A percentile compares a stretch with the other conserved stretches of the same genome.
Conservation (phyloP, 2,888 invertebrate species). For the Cataglyphis rosenhaueri region DNA sequence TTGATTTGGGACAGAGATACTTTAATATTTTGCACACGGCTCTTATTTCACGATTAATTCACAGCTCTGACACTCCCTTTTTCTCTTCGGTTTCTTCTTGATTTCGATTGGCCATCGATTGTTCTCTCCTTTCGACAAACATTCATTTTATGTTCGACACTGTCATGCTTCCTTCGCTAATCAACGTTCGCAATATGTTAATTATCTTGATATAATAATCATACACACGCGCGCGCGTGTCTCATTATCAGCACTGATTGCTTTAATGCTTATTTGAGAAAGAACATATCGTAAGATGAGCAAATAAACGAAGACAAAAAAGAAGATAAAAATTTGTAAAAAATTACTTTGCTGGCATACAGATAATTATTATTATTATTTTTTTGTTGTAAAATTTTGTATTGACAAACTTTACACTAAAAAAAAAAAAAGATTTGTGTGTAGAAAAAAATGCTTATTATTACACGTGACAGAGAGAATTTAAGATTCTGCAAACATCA, state of each 20-base stretch:
- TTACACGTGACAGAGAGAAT: background rate
- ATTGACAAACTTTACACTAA: background rate
- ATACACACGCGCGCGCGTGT: background rate
- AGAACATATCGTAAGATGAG: background rate
- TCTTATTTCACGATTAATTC: constrained; percentile 5
- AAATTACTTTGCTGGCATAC: background rate
- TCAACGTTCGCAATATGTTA: background rate
- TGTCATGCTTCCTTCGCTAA: background rate
- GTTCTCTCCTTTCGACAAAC: background rate
- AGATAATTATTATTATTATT: too few species aligned
- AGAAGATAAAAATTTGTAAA: background rate
- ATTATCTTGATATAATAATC: constrained; percentile 32
- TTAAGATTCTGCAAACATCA: background rate
- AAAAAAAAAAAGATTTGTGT: background rate
- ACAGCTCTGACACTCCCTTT: background rate
- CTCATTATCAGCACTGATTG: background rate
- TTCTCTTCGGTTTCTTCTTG: background rate
- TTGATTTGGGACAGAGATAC: background rate
- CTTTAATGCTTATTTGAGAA: background rate
- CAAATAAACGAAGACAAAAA: background rate
- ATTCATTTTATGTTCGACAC: background rate
- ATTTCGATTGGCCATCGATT: background rate
- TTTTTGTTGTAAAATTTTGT: background rate
- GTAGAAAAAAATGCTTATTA: background rate
- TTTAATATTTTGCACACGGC: background rate